Evolutionary conservation across 2,113 vertebrate species (phyloP).

Genomic region (Catharus minimus): DNA sequence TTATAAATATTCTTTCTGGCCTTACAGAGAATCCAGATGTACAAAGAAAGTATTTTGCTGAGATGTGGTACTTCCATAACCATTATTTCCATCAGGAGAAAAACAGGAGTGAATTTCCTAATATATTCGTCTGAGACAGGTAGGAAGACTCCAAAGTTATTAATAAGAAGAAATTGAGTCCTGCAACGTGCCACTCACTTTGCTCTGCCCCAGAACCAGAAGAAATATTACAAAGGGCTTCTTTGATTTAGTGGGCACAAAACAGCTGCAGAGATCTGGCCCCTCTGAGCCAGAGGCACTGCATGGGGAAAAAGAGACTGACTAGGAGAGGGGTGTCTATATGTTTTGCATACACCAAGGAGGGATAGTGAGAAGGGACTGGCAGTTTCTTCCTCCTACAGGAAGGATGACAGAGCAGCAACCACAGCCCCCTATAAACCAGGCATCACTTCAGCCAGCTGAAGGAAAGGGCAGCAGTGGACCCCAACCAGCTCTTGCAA

Average conservation of each 20-base stretch:
- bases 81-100: neutral
- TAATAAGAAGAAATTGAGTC: neutral
- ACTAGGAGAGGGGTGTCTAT: neutral
- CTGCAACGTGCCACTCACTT: neutral
- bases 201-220: neutral
- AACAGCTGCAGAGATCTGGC: neutral
- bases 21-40: neutral
- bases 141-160: neutral
- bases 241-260: neutral
- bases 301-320: fast-evolving
- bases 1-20: neutral
- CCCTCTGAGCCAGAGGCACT: neutral
- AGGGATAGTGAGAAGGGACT: neutral
- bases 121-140: neutral
- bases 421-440: neutral
- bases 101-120: neutral
- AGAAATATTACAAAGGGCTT: neutral
- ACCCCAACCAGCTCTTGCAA: neutral
- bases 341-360: neutral
- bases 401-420: neutral
- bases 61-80: neutral
- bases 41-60: neutral
- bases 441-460: neutral
- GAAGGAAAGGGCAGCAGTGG: neutral
- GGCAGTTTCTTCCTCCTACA: neutral